Base-by-base conservation (phyloP, 1,140 invertebrate species). In the Armadillidium nasatum region DNA sequence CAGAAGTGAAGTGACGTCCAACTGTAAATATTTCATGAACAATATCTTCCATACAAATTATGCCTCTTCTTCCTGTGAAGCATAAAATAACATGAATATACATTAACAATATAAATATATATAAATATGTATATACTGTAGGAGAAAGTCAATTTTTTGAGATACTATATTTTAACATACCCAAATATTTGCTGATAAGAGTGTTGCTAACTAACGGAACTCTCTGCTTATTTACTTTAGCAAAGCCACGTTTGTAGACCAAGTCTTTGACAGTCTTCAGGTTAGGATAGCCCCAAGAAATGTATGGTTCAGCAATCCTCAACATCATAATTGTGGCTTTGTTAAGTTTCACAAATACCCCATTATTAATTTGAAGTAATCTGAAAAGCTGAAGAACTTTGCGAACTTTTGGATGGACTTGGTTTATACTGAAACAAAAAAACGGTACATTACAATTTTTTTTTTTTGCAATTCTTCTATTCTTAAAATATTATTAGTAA, bases 1-100 rank as follows among this genome's bases (percentile, higher is more conserved):
- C 97, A 82, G 93, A 92, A 87, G 98, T 97, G 88, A 98, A 98
- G 83, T 94, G 91, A 9, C 88, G 85, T 50, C 96, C 96, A 84
- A 95, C 94, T 19, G 94, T 97, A 86, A 91, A 93, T 83, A 98
- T 91, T 88, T 99, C 96, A 84, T 99, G 97, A 76, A 99, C 94
- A 84, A 99, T 90, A 88, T 99, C 98, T 87, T 99, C 98, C 72
- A 96, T 90, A 88, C 98, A 99, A 85, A 99, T 98, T 82, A 99
- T 93, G 82, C 88, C 87, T 69, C 86, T 86, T 79, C 88, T 88
- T 44, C 77, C 79, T 50, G 46, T 50, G 9, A 50, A 50, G 46
- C 15, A 10, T 10, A 15, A 50, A 50, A 50, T 9, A 50, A 9
- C 9, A 15, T 10, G 9, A 50, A 50, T 10, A 50, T 10, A 50